Evolutionary conservation across 1,140 invertebrate species (phyloP).

Genomic region (Epicauta chinensis): DNA sequence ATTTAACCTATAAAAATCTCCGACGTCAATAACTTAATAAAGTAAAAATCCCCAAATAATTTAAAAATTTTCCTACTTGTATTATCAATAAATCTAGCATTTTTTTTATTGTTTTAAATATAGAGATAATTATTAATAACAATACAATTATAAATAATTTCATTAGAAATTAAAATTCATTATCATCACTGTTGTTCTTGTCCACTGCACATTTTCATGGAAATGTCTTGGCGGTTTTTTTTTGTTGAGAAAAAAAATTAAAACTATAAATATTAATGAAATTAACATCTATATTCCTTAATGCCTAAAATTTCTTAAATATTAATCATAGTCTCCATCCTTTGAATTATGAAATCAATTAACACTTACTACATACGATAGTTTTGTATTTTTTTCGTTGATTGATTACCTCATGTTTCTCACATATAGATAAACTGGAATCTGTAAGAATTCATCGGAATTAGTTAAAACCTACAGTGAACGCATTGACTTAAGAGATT

Average conservation of each 20-base stretch:
- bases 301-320: background rate
- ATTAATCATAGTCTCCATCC: background rate
- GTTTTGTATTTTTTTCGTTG: background rate
- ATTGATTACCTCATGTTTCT: conserved; percentile 19
- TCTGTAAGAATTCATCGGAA: conserved; percentile 45
- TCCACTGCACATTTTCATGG: no score
- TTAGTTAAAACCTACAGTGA: conserved; percentile 1
- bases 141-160: no score
- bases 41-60: background rate
- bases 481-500: no score
- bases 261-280: background rate
- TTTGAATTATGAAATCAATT: background rate
- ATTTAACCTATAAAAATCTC: background rate
- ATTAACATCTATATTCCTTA: background rate
- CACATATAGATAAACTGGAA: conserved; percentile 72
- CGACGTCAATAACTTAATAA: background rate
- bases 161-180: no score
- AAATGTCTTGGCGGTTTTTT: no score
- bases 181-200: no score
- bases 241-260: no score
- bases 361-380: background rate
- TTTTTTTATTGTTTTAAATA: no score
- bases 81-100: no score
- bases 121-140: no score
- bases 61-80: no score